These are phyloP conservation scores for Sciaenops ocellatus DNA, from an alignment of 2,797 vertebrate species.

Conservation along the genomic window DNA sequence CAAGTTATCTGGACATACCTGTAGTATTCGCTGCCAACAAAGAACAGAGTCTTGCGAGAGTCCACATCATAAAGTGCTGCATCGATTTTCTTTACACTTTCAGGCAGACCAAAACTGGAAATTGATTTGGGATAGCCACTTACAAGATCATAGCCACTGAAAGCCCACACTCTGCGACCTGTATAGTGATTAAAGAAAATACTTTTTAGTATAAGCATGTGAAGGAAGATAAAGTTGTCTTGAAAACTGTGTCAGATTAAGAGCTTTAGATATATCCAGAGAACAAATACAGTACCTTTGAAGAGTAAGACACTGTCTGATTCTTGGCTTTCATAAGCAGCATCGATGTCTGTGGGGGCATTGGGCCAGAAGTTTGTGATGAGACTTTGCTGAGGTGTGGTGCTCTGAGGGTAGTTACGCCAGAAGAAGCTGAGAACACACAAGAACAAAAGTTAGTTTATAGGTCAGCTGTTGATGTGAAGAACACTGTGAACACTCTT, in stretches of 20 bases:
- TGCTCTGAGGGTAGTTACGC: constrained; percentile 81
- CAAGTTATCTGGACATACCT: constrained; percentile 78
- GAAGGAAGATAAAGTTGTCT: background rate
- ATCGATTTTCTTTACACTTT: constrained; percentile 82
- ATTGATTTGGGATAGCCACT: constrained; percentile 86
- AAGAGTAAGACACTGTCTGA: constrained; percentile 86
- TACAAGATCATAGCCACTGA: constrained; percentile 78
- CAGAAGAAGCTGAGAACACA: constrained; percentile 86
- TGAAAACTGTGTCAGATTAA: background rate
- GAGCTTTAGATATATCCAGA: too few species aligned
- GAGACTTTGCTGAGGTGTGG: constrained; percentile 76
- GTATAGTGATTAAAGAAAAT: background rate
- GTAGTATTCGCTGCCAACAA: constrained; percentile 84
- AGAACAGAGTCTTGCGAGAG: constrained; percentile 87
- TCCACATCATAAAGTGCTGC: constrained; percentile 84
- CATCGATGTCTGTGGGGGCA: constrained; percentile 86
- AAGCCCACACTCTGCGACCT: constrained; percentile 83
- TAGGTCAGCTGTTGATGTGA: too few species aligned
- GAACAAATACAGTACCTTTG: constrained; percentile 83
- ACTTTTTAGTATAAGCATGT: background rate
- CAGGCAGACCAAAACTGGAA: constrained; percentile 84
- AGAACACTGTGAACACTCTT: background rate
- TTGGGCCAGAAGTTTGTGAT: constrained; percentile 89
- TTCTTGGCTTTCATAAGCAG: constrained; percentile 86
- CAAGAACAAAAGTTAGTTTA: background rate